phyloP scores from a whole-genome alignment of 2,888 invertebrate species.

The Limnephilus auricula region DNA sequence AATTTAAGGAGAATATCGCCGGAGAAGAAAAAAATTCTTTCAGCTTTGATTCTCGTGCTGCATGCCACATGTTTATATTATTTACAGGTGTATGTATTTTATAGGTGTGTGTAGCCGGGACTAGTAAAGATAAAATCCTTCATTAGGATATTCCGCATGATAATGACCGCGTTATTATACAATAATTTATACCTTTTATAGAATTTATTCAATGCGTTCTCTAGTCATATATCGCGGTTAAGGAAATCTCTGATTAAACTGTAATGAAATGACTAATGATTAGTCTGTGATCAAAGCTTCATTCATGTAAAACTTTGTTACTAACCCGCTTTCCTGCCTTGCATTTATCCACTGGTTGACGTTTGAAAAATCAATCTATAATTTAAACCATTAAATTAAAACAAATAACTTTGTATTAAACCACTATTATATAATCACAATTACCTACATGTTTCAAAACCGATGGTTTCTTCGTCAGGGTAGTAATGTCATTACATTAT shows the following conservation, averaged over 20 bases:
- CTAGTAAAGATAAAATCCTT: slow-evolving; percentile 38
- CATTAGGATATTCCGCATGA: slow-evolving; percentile 36
- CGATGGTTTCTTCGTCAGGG: too few relatives aligned
- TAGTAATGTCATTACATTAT: too few relatives aligned
- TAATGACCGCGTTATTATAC: slow-evolving; percentile 26
- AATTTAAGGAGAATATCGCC: too few relatives aligned
- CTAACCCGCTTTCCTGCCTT: not conserved
- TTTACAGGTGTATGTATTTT: too few relatives aligned
- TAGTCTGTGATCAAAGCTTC: not conserved
- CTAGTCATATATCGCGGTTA: not conserved
- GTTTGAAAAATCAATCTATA: too few relatives aligned
- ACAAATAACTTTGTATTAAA: too few relatives aligned
- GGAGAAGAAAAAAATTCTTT: not conserved
- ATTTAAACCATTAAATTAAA: too few relatives aligned
- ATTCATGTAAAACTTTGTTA: not conserved
- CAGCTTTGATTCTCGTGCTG: not conserved
- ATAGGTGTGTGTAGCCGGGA: not conserved
- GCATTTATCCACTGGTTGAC: not conserved
- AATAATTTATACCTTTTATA: not conserved
- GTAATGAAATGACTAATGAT: not conserved
- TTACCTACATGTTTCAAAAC: too few relatives aligned
- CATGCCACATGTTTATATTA: not conserved
- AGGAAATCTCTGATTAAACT: not conserved
- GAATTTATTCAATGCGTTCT: not conserved
- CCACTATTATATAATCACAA: too few relatives aligned